Base-by-base conservation (phyloP, 37 sponge, comb jelly and placozoan species). In the Hormiphora californensis region DNA sequence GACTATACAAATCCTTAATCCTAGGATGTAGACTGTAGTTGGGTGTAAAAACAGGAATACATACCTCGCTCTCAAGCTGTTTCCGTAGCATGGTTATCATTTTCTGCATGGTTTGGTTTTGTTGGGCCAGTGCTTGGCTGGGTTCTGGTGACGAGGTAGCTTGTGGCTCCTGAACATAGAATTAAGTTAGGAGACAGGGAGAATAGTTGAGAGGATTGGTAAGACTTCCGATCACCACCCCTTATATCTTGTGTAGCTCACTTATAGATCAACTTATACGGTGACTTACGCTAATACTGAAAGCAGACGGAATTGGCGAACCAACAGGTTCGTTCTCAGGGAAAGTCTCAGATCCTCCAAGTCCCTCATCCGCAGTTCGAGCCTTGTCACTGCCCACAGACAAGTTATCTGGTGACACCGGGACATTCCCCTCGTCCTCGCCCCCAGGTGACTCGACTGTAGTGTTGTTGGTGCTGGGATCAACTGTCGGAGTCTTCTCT, bases 311-410 rank as follows among this genome's bases (percentile, higher is more conserved):
- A 1, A 73, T 46, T 22, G 81, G 81, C 1, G 81, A 73, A 19
- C 61, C 61, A 1, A 43, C 81, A n/a, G 40, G 40, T 22, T 73
- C 81, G 25, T 33, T 73, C 23, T 73, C 81, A 32, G 81, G 40
- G 81, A 73, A 73, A 41, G 81, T 73, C 12, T 73, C 81, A 43
- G 81, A 73, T 0, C 81, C 81, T 32, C 81, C 81, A 9, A 73
- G 44, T 2, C 81, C 81, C 25, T 73, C 81, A 17, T 73, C 81
- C 4, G 81, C 43, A 27, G 81, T 73, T 21, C 81, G 81, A 12
- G 81, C 81, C 81, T 73, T 43, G 21, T 49, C 9, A 17, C 9
- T 17, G 15, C 15, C 12, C 53, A 49, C 9, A 49, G 15, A 49
- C 53, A 49, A 49, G 12, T 17, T 49, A 9, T 9, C 12, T 17